These are phyloP conservation scores for Porites cylindrica DNA, from an alignment of 92 coral and sea anemone species.

Conservation along the genomic window DNA sequence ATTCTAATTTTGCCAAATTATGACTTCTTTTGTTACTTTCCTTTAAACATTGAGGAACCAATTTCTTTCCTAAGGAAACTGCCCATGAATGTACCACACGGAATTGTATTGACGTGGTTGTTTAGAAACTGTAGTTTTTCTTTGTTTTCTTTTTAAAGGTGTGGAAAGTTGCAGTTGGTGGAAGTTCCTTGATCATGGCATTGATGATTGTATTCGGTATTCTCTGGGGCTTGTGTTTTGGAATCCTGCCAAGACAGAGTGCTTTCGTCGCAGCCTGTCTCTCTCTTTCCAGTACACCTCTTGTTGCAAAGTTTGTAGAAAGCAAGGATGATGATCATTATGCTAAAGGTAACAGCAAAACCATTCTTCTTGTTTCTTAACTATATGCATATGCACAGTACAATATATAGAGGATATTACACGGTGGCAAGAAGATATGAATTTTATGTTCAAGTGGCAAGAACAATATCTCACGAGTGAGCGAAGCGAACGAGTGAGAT, in stretches of 20 bases:
- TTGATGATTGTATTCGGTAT: slow-evolving; percentile 85
- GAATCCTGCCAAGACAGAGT: slow-evolving; percentile 90
- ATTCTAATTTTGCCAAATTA: too few species aligned
- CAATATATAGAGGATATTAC: too few species aligned
- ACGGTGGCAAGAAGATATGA: too few species aligned
- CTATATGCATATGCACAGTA: too few species aligned
- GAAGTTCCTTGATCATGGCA: slow-evolving; percentile 90
- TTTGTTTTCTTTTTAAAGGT: slow-evolving; percentile 61
- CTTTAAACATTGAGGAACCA: too few species aligned
- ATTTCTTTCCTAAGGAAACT: too few species aligned
- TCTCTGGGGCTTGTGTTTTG: slow-evolving; percentile 86
- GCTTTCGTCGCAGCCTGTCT: slow-evolving; percentile 97
- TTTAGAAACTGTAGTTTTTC: not conserved
- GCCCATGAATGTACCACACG: too few species aligned
- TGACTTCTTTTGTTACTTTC: too few species aligned
- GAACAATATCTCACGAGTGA: too few species aligned
- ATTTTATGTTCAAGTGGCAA: too few species aligned
- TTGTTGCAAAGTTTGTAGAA: slow-evolving; percentile 93
- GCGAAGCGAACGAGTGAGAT: too few species aligned
- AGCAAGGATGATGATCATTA: slow-evolving; percentile 69
- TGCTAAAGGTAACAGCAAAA: slow-evolving; percentile 55
- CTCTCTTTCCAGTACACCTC: slow-evolving; percentile 97
- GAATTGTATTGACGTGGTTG: not conserved
- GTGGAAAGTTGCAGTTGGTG: slow-evolving; percentile 94
- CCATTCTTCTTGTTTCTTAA: too few species aligned